A percentile compares a stretch with the other conserved stretches of the same genome.
These are phyloP conservation scores for Python bivittatus DNA, from an alignment of 2,113 vertebrate species.

Conservation along the genomic window DNA sequence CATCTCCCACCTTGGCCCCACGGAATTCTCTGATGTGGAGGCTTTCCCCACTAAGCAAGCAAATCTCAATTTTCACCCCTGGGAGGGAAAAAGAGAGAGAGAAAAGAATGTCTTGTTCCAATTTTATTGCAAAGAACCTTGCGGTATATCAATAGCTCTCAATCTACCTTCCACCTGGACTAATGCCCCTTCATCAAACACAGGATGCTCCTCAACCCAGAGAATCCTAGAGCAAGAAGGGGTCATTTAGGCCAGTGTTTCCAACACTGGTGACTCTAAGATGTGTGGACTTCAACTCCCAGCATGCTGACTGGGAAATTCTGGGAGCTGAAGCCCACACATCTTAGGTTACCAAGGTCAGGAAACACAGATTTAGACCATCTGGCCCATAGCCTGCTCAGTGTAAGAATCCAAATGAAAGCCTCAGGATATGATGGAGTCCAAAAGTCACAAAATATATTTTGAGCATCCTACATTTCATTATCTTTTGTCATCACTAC, in stretches of 20 bases:
- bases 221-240: not conserved
- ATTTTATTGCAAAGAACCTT: not conserved
- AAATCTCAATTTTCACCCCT: constrained; percentile 92
- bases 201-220: not conserved
- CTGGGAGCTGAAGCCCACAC: not conserved
- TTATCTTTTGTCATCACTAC: not conserved
- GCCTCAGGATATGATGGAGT: not conserved
- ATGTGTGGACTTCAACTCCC: not conserved
- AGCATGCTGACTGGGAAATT: not conserved
- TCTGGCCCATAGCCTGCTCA: not conserved
- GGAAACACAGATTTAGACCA: not conserved
- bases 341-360: not conserved
- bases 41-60: constrained; percentile 81
- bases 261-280: not conserved
- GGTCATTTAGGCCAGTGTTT: not conserved
- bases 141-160: not conserved
- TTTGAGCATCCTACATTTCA: not conserved
- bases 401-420: not conserved
- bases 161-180: not conserved
- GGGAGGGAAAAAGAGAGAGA: constrained; percentile 35
- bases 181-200: not conserved
- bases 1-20: constrained; percentile 89
- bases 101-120: not conserved
- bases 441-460: not conserved
- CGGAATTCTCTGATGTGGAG: constrained; percentile 90